Evolutionary conservation across 1,140 invertebrate genomes (phyloP).

Genomic region (Paralvinella palmiformis): DNA sequence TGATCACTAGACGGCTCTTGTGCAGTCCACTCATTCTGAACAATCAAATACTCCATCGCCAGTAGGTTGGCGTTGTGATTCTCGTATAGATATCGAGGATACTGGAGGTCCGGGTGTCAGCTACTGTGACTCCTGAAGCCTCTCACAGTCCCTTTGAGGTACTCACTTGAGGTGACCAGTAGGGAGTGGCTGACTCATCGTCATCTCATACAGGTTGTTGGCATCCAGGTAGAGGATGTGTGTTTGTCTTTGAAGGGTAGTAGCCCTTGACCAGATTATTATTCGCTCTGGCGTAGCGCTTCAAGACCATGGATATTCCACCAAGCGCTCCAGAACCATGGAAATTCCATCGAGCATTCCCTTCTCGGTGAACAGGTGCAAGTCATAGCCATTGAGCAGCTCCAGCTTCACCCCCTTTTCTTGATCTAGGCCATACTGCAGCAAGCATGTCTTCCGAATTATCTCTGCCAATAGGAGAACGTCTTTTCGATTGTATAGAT

Average conservation of each 20-base stretch:
- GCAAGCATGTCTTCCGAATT: no score
- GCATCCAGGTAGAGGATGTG: conserved; percentile 28
- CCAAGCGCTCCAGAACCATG: no score
- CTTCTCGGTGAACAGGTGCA: conserved; percentile 28
- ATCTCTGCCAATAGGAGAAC: no score
- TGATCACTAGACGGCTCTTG: no score
- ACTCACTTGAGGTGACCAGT: conserved; percentile 16
- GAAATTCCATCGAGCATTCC: conserved; percentile 26
- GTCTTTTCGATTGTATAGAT: no score
- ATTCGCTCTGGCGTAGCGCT: conserved; percentile 29
- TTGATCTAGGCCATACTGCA: no score
- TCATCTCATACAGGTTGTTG: no score
- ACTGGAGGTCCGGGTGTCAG: conserved; percentile 21
- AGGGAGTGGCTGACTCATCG: conserved; percentile 19
- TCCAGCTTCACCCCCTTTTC: no score
- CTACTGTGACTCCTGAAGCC: background rate
- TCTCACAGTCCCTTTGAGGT: conserved; percentile 7
- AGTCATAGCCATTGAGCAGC: conserved; percentile 30
- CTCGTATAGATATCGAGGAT: conserved; percentile 22
- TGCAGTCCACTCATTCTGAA: no score
- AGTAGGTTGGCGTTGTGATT: conserved; percentile 21
- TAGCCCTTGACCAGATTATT: conserved; percentile 22
- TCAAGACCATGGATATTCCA: conserved; percentile 14
- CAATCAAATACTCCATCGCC: no score
- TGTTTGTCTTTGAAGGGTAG: conserved; percentile 19